Evolutionary conservation across 1,140 invertebrate genomes (phyloP), one percentile per base, ranked within the genome.

Genomic region (Dendrolimus kikuchii): DNA sequence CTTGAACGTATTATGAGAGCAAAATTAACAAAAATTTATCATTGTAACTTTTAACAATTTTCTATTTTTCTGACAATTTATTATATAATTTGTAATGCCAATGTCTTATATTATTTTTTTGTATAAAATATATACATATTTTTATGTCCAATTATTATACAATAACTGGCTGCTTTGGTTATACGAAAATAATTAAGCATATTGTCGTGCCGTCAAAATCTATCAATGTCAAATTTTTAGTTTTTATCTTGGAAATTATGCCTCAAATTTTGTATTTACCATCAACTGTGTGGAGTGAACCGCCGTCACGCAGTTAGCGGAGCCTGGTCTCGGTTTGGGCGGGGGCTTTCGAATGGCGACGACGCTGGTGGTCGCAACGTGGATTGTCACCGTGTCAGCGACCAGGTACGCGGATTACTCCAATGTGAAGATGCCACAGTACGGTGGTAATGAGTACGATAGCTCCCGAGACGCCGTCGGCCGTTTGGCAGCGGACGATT

Each of bases 201-300:
- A 23, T 23, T 23, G 23, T 23, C 5, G 40, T 50, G 9, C 40
- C 39, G 9, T 10, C 43, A 10, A 55, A 44, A 57, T 52, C 43
- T 44, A 59, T 65, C 57, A 71, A 65, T 76, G 76, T 83, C 77
- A 83, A 83, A 82, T 76, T 82, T 58, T 53, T 74, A 79, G 80
- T 83, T 67, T 66, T 59, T 62, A 55, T 64, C 66, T 54, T 47
- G 56, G 52, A 74, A 80, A 67, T 38, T 68, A 75, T 81, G 75
- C 56, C 56, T 64, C 62, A 68, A 61, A 73, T 66, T 71, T 66
- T 46, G 50, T 56, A 38, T 51, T 51, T 59, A 48, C 46, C 46
- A 59, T 47, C 23, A 23, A 23, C 23, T 23, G 23, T 23, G 23
- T 23, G 23, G 23, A 23, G 1, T 23, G 23, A 23, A 23, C 23